Percentiles rank a stretch among this genome's conserved stretches.
Evolutionary conservation across 2,797 vertebrate genomes (phyloP).

Genomic region (Scleropages formosus): DNA sequence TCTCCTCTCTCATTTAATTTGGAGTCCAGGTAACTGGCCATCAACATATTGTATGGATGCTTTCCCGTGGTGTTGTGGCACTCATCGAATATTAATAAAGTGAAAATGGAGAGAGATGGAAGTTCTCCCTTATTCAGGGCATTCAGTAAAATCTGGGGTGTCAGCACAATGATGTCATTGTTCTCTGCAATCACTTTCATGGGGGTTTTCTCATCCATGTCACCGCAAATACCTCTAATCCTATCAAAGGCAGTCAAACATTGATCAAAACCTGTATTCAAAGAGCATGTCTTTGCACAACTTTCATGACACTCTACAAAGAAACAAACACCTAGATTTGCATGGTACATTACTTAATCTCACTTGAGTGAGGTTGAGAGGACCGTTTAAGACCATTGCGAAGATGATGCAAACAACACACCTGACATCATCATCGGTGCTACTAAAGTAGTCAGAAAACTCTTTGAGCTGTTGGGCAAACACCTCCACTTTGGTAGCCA

Average conservation of each 20-base stretch:
- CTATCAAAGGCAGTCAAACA: conserved; percentile 39
- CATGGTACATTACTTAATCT: not conserved
- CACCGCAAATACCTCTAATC: conserved; percentile 68
- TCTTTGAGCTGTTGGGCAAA: conserved; percentile 71
- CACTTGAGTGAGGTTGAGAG: not conserved
- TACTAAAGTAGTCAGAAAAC: conserved; percentile 66
- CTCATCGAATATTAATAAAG: conserved; percentile 74
- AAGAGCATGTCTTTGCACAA: not conserved
- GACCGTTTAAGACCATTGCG: not conserved
- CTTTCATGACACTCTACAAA: not conserved
- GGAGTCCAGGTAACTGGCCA: conserved; percentile 65
- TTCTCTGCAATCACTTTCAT: conserved; percentile 51
- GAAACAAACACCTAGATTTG: not conserved
- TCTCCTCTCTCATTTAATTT: conserved; percentile 52
- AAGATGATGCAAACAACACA: conserved; percentile 36
- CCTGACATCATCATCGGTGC: conserved; percentile 55
- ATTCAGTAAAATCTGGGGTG: conserved; percentile 76
- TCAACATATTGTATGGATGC: conserved; percentile 69
- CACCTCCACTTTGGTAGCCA: conserved; percentile 68
- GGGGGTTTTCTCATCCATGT: conserved; percentile 44
- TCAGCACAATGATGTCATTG: conserved; percentile 71
- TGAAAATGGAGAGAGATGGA: conserved; percentile 64
- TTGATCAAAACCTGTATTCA: not conserved
- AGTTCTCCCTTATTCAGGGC: conserved; percentile 51
- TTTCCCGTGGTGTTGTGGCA: conserved; percentile 71